A percentile compares a stretch with the other conserved stretches of the same genome.
Evolutionary conservation across 1,140 invertebrate species (phyloP).

Genomic region (Druon quercuslanigerum): DNA sequence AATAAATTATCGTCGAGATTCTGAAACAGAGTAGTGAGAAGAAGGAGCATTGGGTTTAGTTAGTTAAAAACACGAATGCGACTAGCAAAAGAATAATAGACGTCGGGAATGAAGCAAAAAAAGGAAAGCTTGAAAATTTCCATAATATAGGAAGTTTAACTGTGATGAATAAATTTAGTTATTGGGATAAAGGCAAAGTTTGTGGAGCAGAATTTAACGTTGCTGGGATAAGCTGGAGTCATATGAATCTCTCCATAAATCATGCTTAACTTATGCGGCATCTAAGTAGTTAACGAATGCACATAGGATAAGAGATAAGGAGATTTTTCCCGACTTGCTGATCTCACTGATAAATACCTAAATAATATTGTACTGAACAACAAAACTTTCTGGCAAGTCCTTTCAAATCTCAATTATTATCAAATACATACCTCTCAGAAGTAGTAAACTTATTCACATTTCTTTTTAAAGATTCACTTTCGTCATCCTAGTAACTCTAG

Average conservation of each 20-base stretch:
- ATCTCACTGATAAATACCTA: slow-evolving; percentile 14
- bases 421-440: neutral
- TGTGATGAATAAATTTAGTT: slow-evolving; percentile 21
- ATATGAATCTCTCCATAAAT: slow-evolving; percentile 27
- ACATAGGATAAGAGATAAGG: slow-evolving; percentile 28
- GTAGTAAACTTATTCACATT: neutral
- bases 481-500: no score
- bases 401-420: slow-evolving; percentile 14
- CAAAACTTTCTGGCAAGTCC: slow-evolving; percentile 1
- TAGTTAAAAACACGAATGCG: no score
- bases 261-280: slow-evolving; percentile 21
- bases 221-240: slow-evolving; percentile 27
- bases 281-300: slow-evolving; percentile 23
- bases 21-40: no score
- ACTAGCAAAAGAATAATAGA: no score
- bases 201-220: slow-evolving; percentile 19
- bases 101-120: no score
- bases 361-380: slow-evolving; percentile 6
- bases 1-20: no score
- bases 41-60: no score
- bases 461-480: neutral
- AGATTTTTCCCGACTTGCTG: slow-evolving; percentile 16
- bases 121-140: slow-evolving; percentile 1
- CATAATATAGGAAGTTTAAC: slow-evolving; percentile 17
- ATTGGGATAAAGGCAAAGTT: slow-evolving; percentile 15